Conservation (phyloP, 2,888 invertebrate genomes). For the Nemotelus nigrinus region DNA sequence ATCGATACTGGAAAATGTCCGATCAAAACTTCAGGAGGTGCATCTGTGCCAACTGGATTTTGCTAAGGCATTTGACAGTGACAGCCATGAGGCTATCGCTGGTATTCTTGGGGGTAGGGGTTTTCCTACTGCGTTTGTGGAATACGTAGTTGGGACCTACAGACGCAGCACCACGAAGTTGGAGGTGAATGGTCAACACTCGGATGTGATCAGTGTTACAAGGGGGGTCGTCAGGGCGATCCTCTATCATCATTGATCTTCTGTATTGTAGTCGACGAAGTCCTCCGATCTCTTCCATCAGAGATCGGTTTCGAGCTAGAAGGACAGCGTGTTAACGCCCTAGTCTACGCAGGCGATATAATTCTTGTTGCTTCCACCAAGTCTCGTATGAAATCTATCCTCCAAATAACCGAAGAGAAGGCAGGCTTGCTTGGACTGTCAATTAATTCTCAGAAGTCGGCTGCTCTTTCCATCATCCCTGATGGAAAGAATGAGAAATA, state of each 20-base stretch:
- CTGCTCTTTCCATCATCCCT: background rate
- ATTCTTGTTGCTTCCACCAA: background rate
- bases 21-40: background rate
- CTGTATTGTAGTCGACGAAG: constrained; percentile 8
- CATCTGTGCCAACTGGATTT: background rate
- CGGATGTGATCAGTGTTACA: background rate
- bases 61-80: constrained; percentile 33
- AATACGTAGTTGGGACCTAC: background rate
- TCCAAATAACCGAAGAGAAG: background rate
- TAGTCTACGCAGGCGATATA: constrained; percentile 23
- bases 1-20: background rate
- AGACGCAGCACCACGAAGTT: background rate
- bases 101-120: background rate
- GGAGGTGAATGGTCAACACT: background rate
- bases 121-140: background rate
- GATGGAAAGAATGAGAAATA: background rate
- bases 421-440: background rate
- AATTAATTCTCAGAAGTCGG: background rate
- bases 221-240: constrained; percentile 34
- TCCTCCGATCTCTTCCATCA: background rate
- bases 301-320: background rate
- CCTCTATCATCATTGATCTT: constrained; percentile 23
- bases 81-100: constrained; percentile 7
- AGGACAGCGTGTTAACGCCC: background rate
- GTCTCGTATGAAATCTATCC: background rate